phyloP scores from a whole-genome alignment of 1,140 invertebrate species.

The Manduca sexta region DNA sequence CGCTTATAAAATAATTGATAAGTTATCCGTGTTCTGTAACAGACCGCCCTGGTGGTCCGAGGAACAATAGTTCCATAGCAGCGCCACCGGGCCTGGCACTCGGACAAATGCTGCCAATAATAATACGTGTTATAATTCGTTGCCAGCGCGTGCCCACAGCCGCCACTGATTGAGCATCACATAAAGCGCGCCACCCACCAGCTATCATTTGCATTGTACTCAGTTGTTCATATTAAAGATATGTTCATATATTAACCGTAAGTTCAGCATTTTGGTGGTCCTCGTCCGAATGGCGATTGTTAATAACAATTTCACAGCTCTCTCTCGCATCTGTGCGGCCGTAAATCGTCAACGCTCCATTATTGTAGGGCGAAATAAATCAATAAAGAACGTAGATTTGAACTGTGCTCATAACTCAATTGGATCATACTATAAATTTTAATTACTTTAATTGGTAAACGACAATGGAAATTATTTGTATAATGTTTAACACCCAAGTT shows the following conservation, averaged over 20 bases:
- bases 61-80: conserved; percentile 27
- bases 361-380: conserved; percentile 36
- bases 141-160: conserved; percentile 50
- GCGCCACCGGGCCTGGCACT: conserved; percentile 29
- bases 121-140: conserved; percentile 44
- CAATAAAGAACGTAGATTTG: conserved; percentile 37
- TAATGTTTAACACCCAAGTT: conserved; percentile 24
- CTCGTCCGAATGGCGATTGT: neutral
- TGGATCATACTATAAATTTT: conserved; percentile 54
- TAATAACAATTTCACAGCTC: conserved; percentile 2
- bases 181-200: conserved; percentile 55
- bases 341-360: conserved; percentile 2
- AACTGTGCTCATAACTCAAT: conserved; percentile 43
- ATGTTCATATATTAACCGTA: neutral
- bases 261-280: conserved; percentile 8
- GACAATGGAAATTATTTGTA: conserved; percentile 43
- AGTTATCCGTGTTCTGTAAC: conserved; percentile 3
- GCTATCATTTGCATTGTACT: conserved; percentile 39
- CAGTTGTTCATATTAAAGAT: conserved; percentile 17
- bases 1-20: too few relatives aligned
- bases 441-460: conserved; percentile 54
- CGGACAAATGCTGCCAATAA: conserved; percentile 51
- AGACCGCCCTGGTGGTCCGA: conserved; percentile 34
- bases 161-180: conserved; percentile 52
- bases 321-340: conserved; percentile 1